Base-by-base conservation (phyloP, 2,797 vertebrate species). In the Micromesistius poutassou region DNA sequence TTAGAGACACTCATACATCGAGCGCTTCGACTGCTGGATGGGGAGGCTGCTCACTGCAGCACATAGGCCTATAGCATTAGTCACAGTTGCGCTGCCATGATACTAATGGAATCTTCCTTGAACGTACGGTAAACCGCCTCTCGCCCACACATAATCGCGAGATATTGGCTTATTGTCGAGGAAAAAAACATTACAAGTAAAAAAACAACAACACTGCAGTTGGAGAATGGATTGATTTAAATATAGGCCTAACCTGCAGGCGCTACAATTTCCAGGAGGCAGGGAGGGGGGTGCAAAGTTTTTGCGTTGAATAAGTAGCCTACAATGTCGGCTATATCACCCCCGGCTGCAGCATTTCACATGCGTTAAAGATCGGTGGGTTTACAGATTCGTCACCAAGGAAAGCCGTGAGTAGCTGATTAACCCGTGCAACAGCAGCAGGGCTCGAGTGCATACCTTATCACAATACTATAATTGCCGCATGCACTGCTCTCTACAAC, bases 21-120 rank as follows among this genome's bases (percentile, higher is more conserved):
- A 25, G 62, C 62, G 25, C 7, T 10, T 66, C 8, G 62, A 62
- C 78, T 25, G 25, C 77, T 22, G 79, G 82, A 85, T 83, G 78
- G 38, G 89, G 89, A 89, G 87, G 91, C 88, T 79, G 89, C 89
- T 91, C 83, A 91, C 86, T 91, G 89, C 90, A 91, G 89, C 87
- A 89, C 86, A 87, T 83, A 87, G 85, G 90, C 90, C 88, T 85
- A 87, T 80, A 85, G 87, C 89, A 90, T 92, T 92, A 90, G 88
- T 93, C 91, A 92, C 89, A 91, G 88, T 88, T 91, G 89, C 89
- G 85, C 89, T 86, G 87, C 84, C 81, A 81, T 74, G 86, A 90
- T 85, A 86, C 87, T 83, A 19, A 87, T 81, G 81, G 87, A 89
- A 87, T 90, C 81, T 86, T 87, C 80, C 85, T 89, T 77, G 79